A percentile compares a stretch with the other conserved stretches of the same genome.
phyloP scores from a whole-genome alignment of 2,888 invertebrate species.

The Drosophila maculinotata region DNA sequence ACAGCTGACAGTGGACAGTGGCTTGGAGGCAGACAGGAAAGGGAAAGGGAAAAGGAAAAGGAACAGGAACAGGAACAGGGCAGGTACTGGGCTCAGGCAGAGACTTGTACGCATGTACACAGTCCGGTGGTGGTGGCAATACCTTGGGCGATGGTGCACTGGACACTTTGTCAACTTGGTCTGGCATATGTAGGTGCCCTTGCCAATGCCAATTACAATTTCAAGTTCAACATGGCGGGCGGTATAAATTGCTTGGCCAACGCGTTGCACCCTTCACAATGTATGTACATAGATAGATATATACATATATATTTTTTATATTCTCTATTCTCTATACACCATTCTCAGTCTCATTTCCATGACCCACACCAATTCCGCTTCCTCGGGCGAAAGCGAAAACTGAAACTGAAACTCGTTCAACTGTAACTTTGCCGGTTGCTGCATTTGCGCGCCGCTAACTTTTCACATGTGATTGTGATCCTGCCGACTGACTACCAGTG shows the following conservation, averaged over 20 bases:
- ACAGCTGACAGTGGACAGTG: conserved; percentile 49
- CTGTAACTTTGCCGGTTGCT: conserved; percentile 59
- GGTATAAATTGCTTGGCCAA: conserved; percentile 65
- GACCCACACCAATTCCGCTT: conserved; percentile 13
- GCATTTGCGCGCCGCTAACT: conserved; percentile 68
- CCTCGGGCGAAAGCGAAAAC: conserved; percentile 40
- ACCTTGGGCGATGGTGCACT: conserved; percentile 7
- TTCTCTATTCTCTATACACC: conserved; percentile 15
- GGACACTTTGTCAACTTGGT: conserved; percentile 37
- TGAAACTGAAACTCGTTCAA: conserved; percentile 60
- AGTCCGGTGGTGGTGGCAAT: conserved; percentile 11
- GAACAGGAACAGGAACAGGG: too few species aligned
- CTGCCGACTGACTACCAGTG: conserved; percentile 23
- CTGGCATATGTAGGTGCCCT: conserved; percentile 80
- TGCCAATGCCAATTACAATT: conserved; percentile 82
- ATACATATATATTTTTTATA: neutral
- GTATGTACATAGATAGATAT: neutral
- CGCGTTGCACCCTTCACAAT: conserved; percentile 24
- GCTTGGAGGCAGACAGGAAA: conserved; percentile 12
- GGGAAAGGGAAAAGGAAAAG: neutral
- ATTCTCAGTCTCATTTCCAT: conserved; percentile 8
- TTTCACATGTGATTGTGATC: conserved; percentile 74
- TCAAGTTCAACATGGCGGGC: conserved; percentile 83
- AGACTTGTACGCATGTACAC: neutral
- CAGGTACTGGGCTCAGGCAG: conserved; percentile 9